Base-by-base conservation (phyloP, 2,113 vertebrate species). In the Anguilla japonica region DNA sequence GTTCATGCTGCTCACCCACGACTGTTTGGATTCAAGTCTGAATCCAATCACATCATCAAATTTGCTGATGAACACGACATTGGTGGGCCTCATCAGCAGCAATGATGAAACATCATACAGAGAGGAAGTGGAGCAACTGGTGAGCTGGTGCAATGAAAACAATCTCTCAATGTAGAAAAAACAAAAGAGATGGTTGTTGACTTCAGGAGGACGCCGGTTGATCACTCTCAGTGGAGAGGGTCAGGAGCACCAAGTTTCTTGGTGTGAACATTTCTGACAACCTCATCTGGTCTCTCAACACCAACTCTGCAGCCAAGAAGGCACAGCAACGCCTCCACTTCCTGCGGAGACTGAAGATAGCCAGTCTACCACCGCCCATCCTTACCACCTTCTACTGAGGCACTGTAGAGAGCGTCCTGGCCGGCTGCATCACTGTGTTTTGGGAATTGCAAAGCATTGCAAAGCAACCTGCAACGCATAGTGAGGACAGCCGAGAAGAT, bases 181-280 rank as follows among this genome's bases (percentile, higher is more conserved):
- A 87, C 86, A 7, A 87, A 83, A 43, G 63, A 87, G 86, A 84
- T 84, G 82, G 78, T 87, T 29, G 87, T 84, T 75, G 87, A 88
- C 79, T 88, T 71, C 46, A 81, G 43, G 41, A 86, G 40, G 34
- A 2, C 46, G 50, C n/a, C 14, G 71, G 16, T 75, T 53, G 50
- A 13, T 82, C 83, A 50, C 87, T 81, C 20, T 39, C 53, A 34
- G 79, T 86, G 85, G 56, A 71, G n/a, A 29, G 40, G 22, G 83
- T 87, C 15, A 46, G 34, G 78, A 78, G 78, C 53, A 81, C 80
- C n/a, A 87, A 80, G 43, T 87, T 80, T 16, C 11, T 80, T 63
- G 82, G 83, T 7, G 83, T 75, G 50, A 75, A 71, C 67, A 83
- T 34, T 29, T 40, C 75, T 8, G 79, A 80, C 41, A 20, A 85